Conservation (phyloP, 2,888 invertebrate species). For the Macrosiphum euphorbiae region DNA sequence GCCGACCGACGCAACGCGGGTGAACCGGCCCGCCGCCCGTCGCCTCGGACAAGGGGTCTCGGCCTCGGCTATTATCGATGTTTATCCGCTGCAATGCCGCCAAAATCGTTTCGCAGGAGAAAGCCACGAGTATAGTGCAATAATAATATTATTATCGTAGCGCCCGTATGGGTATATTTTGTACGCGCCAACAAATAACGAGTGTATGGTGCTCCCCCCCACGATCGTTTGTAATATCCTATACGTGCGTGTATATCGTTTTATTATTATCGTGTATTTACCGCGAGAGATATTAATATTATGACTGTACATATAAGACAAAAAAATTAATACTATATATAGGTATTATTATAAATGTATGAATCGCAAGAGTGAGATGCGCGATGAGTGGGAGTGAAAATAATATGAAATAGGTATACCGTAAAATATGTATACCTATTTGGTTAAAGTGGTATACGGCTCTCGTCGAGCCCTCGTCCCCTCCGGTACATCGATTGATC, state of each 20-base stretch:
- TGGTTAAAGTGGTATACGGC: not conserved
- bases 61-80: conserved; percentile 35
- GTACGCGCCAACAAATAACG: not conserved
- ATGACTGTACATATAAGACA: not conserved
- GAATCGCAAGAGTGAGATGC: not conserved
- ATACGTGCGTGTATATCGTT: not conserved
- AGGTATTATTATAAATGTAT: not conserved
- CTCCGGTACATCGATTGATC: not conserved
- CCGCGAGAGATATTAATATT: not conserved
- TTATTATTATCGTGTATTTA: not conserved
- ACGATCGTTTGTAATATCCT: not conserved
- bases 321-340: not conserved
- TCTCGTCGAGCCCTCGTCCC: not conserved
- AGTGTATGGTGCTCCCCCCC: not conserved
- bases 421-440: too few species aligned
- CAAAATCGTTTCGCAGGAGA: conserved; percentile 37
- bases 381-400: not conserved
- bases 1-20: not conserved
- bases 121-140: not conserved
- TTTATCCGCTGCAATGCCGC: conserved; percentile 14
- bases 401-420: not conserved
- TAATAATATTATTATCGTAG: not conserved
- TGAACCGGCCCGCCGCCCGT: not conserved
- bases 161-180: conserved; percentile 16
- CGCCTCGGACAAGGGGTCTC: not conserved